Evolutionary conservation across 2,113 vertebrate species (phyloP).

Genomic region (Paradoxurus hermaphroditus): DNA sequence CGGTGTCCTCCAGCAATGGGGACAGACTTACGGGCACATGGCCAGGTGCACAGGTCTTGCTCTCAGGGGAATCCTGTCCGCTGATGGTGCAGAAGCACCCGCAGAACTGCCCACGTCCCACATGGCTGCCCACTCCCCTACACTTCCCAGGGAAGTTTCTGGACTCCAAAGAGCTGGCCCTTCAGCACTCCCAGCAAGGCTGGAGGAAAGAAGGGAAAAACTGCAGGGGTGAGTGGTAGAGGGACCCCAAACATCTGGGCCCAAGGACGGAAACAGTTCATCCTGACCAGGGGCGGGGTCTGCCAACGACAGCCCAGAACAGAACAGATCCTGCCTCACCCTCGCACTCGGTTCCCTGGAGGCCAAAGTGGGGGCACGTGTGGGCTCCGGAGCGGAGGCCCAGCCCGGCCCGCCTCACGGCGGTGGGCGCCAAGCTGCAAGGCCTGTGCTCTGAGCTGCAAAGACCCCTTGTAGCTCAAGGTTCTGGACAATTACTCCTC

Average conservation of each 20-base stretch:
- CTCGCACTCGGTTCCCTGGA: background rate
- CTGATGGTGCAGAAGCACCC: background rate
- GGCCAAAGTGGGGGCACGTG: accelerated
- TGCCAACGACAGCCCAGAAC: background rate
- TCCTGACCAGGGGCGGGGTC: background rate
- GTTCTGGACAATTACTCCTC: background rate
- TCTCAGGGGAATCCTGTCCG: background rate
- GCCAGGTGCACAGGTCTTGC: background rate
- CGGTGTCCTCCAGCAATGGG: background rate
- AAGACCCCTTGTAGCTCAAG: background rate
- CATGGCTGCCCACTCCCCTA: background rate
- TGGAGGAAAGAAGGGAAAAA: background rate
- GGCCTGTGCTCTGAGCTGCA: background rate
- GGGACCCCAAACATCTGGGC: background rate
- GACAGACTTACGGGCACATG: background rate
- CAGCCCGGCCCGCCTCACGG: accelerated
- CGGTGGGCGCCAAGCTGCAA: background rate
- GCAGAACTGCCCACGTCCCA: background rate
- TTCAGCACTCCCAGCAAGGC: background rate
- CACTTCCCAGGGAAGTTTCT: background rate
- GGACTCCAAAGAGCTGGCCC: background rate
- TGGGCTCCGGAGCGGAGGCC: background rate
- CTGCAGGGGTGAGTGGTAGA: background rate
- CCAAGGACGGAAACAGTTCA: background rate
- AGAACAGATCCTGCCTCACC: background rate